Percentiles rank a stretch among this genome's conserved stretches.
Conservation (phyloP, 1,140 invertebrate genomes). For the Neelides sp. region DNA sequence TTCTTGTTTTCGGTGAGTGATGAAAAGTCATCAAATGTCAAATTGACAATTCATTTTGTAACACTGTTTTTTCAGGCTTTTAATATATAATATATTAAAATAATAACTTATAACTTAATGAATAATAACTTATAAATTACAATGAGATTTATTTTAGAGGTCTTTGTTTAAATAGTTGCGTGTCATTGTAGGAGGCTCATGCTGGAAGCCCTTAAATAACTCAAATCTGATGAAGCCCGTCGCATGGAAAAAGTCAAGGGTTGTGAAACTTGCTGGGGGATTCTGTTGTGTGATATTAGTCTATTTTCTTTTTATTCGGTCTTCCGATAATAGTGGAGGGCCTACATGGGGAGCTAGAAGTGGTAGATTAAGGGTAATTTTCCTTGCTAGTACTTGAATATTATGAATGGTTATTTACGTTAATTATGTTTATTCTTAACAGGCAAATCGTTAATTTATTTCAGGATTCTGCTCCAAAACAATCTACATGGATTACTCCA, state of each 20-base stretch:
- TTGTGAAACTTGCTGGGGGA: conserved; percentile 8
- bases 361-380: not conserved
- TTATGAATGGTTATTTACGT: not conserved
- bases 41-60: no score
- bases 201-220: no score
- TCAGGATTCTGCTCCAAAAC: conserved; percentile 1
- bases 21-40: no score
- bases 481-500: conserved; percentile 34
- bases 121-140: no score
- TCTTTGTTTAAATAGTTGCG: no score
- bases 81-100: no score
- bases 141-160: no score
- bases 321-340: conserved; percentile 10
- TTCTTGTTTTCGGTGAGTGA: no score
- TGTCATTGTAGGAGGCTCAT: no score
- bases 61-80: no score
- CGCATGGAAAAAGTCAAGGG: conserved; percentile 24
- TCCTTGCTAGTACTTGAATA: conserved; percentile 12
- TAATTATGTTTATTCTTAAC: conserved; percentile 5
- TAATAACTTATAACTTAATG: no score
- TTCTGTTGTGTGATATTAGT: conserved; percentile 9
- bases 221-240: conserved; percentile 31
- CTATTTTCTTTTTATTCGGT: conserved; percentile 9
- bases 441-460: not conserved
- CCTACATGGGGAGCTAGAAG: conserved; percentile 6